These are phyloP conservation scores for Mesitornis unicolor DNA, from an alignment of 2,113 vertebrate genomes.

Conservation along the genomic window DNA sequence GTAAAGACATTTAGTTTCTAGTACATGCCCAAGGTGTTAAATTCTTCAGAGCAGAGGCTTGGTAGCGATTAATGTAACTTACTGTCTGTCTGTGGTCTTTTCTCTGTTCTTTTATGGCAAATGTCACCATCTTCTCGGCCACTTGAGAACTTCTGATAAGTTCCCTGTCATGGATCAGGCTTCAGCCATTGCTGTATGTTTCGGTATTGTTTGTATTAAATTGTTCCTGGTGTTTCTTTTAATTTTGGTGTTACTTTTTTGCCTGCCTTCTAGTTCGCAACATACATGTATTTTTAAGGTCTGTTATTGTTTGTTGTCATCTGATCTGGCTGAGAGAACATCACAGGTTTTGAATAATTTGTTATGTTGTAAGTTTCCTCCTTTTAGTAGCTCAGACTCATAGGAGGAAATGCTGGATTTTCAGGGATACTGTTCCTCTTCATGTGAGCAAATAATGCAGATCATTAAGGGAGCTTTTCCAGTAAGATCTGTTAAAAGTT, in stretches of 20 bases:
- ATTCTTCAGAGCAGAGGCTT: neutral
- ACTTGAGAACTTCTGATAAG: neutral
- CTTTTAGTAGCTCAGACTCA: neutral
- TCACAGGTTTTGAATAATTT: neutral
- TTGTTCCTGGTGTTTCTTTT: neutral
- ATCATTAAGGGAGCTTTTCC: neutral
- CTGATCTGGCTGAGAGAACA: neutral
- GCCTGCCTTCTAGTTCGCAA: neutral
- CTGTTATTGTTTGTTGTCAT: neutral
- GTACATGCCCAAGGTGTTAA: neutral
- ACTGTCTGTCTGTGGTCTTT: neutral
- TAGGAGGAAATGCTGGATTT: neutral
- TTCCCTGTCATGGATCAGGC: accelerated
- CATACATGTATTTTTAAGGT: neutral
- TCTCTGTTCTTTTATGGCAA: neutral
- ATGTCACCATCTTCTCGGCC: neutral
- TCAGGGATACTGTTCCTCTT: neutral
- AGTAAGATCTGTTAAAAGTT: neutral
- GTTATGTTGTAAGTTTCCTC: neutral
- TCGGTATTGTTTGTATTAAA: neutral
- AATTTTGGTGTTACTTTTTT: neutral
- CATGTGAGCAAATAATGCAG: neutral
- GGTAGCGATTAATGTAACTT: neutral
- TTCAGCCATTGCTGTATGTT: neutral
- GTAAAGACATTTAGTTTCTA: neutral